Evolutionary conservation across 2,113 vertebrate species (phyloP).

Genomic region (Triplophysa siluroides): DNA sequence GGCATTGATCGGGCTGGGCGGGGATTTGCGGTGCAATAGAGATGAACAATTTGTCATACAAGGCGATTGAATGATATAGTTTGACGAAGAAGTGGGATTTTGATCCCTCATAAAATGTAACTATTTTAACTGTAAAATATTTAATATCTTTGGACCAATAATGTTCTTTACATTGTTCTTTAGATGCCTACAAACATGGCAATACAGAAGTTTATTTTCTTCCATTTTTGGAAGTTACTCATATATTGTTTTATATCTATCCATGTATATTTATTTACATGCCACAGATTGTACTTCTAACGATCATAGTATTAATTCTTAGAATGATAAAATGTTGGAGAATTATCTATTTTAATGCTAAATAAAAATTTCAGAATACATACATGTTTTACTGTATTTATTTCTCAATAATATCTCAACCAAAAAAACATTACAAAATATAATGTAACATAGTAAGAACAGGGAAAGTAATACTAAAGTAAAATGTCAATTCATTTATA

Average conservation of each 20-base stretch:
- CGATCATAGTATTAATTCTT: slow-evolving; percentile 55
- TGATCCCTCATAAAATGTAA: slow-evolving; percentile 1
- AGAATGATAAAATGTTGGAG: slow-evolving; percentile 57
- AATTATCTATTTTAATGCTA: slow-evolving; percentile 65
- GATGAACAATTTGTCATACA: not conserved
- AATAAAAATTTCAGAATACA: slow-evolving; percentile 64
- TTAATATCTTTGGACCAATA: slow-evolving; percentile 42
- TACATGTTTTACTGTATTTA: not conserved
- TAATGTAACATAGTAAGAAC: no score
- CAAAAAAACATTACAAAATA: no score
- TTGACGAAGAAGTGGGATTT: slow-evolving; percentile 10
- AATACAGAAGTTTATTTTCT: slow-evolving; percentile 68
- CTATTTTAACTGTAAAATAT: slow-evolving; percentile 13
- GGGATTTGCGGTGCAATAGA: slow-evolving; percentile 51
- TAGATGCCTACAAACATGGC: slow-evolving; percentile 48
- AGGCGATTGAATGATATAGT: slow-evolving; percentile 7
- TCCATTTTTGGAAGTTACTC: slow-evolving; percentile 76
- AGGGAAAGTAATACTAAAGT: no score
- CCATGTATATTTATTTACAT: slow-evolving; percentile 75
- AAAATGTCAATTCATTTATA: no score
- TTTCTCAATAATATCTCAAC: not conserved
- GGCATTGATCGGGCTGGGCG: slow-evolving; percentile 38
- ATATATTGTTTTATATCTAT: slow-evolving; percentile 63
- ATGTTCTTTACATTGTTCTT: slow-evolving; percentile 19
- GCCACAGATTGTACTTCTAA: slow-evolving; percentile 58